Conservation (phyloP, 2,888 invertebrate species). For the Eristalis intricaria region DNA sequence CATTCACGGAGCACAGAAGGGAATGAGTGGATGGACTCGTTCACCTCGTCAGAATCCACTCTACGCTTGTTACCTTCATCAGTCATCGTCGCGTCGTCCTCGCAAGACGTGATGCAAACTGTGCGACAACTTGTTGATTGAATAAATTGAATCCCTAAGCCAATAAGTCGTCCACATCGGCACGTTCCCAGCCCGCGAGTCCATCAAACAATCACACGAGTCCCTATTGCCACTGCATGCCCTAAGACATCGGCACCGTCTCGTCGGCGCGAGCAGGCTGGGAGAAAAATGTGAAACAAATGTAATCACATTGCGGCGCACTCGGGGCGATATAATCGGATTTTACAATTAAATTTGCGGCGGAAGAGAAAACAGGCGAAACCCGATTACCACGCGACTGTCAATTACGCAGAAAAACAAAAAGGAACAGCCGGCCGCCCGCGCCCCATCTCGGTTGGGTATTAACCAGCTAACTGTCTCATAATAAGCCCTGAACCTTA, state of each 20-base stretch:
- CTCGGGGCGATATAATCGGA: constrained; percentile 26
- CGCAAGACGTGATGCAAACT: neutral
- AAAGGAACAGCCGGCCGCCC: neutral
- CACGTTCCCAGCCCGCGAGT: constrained; percentile 2
- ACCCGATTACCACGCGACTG: constrained; percentile 31
- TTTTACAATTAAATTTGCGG: constrained; percentile 37
- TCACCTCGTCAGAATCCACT: neutral
- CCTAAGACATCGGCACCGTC: neutral
- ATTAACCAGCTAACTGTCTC: constrained; percentile 45
- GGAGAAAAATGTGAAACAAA: constrained; percentile 4
- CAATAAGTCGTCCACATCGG: constrained; percentile 21
- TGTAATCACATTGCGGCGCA: constrained; percentile 25
- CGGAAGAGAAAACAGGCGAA: constrained; percentile 35
- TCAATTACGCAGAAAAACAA: neutral
- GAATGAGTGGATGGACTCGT: neutral
- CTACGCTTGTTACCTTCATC: neutral
- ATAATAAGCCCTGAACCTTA: constrained; percentile 18
- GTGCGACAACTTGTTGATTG: constrained; percentile 53
- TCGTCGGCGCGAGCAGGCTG: neutral
- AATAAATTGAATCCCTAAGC: constrained; percentile 48
- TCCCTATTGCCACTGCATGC: neutral
- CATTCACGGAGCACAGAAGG: neutral
- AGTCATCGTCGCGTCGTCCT: neutral
- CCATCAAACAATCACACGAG: neutral
- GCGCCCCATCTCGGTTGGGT: neutral